These are phyloP conservation scores for Gymnoscelis rufifasciata DNA, from an alignment of 2,888 invertebrate genomes.

Conservation along the genomic window DNA sequence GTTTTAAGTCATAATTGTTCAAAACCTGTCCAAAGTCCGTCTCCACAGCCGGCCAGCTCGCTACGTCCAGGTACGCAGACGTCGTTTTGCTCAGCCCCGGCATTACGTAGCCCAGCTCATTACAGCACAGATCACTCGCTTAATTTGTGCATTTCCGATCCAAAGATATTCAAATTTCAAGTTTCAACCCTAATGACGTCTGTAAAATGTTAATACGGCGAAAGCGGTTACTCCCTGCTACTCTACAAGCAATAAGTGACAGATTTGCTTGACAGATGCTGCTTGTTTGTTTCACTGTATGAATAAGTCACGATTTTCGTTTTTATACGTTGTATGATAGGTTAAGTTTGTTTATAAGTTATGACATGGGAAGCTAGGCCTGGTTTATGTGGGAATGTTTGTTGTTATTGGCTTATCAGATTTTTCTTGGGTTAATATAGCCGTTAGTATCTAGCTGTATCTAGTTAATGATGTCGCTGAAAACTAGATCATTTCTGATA, in stretches of 20 bases:
- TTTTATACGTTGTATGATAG: constrained; percentile 41
- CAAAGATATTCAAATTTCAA: constrained; percentile 78
- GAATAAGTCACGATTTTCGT: constrained; percentile 72
- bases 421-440: constrained; percentile 1
- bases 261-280: constrained; percentile 75
- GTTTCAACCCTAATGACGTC: constrained; percentile 75
- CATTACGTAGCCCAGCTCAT: constrained; percentile 74
- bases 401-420: constrained; percentile 5
- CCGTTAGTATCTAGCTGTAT: too few species aligned
- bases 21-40: constrained; percentile 32
- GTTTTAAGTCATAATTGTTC: too few species aligned
- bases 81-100: constrained; percentile 71
- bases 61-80: constrained; percentile 66
- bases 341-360: constrained; percentile 27
- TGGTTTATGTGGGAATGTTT: constrained; percentile 22
- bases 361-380: constrained; percentile 26
- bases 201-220: constrained; percentile 76
- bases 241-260: constrained; percentile 69
- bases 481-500: too few species aligned
- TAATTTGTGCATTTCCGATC: constrained; percentile 79
- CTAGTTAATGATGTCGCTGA: too few species aligned
- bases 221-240: constrained; percentile 66
- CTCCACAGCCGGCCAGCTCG: constrained; percentile 52
- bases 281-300: constrained; percentile 68
- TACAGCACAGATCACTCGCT: constrained; percentile 76